Evolutionary conservation across 2,888 invertebrate genomes (phyloP), one percentile per base, ranked within the genome.

Genomic region (Thymelicus acteon): DNA sequence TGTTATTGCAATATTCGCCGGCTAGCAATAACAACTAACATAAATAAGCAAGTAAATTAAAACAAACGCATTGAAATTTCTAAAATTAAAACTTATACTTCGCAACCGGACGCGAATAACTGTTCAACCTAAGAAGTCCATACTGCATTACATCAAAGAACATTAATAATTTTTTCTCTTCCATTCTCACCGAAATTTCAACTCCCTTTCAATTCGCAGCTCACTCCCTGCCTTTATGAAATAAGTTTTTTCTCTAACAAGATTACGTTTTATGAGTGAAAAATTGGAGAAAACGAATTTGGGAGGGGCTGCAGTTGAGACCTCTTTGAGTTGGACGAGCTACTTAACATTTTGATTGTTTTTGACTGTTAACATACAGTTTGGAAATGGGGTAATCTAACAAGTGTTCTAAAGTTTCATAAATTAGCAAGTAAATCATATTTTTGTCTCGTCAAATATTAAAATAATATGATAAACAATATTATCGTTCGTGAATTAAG

Each of bases 201-300:
- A 72, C 72, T 75, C 64, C 77, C 76, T 86, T 90, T 91, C 90
- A 89, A 91, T 90, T 90, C 82, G 78, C 84, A 82, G 81, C 77
- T 84, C 78, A 77, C 79, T 77, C 76, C 75, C 81, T 80, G 81
- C 79, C 85, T 90, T 91, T 91, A 88, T 91, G 89, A 90, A 92
- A 92, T 90, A 92, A 93, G 89, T 92, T 92, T 89, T 87, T 82
- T 83, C 81, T 82, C 74, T 91, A 92, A 93, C 91, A 87, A 89
- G 90, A 91, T 93, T 92, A 91, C 86, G 79, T 88, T 92, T 92
- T 90, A 92, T 86, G 90, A 85, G 85, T 79, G 82, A 86, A 83
- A 88, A 92, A 92, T 92, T 91, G 90, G 80, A 88, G 85, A 88
- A 90, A 91, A 91, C 87, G 88, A 90, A 88, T 89, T 90, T 82